Percentiles rank a stretch among this genome's conserved stretches.
phyloP scores from a whole-genome alignment of 2,797 vertebrate species.

The Eremophila alpestris region DNA sequence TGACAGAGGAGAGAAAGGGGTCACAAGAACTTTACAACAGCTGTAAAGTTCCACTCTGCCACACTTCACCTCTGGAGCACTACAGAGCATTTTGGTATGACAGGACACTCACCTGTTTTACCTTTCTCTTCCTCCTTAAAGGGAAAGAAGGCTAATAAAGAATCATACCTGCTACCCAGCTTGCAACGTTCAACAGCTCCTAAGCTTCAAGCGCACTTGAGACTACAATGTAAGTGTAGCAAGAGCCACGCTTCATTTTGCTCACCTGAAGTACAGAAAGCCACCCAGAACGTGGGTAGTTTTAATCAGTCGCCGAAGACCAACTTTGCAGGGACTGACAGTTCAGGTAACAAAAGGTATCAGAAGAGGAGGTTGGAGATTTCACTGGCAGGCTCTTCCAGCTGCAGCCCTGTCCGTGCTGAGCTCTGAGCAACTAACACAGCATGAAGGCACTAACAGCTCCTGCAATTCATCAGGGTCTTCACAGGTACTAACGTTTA shows the following conservation, averaged over 20 bases:
- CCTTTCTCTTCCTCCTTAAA: neutral
- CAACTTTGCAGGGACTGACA: neutral
- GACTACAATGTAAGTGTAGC: fast-evolving
- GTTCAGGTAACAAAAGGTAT: neutral
- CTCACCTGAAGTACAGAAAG: neutral
- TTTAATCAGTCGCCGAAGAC: neutral
- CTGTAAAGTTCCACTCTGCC: neutral
- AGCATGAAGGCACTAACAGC: neutral
- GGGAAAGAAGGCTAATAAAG: neutral
- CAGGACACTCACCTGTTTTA: neutral
- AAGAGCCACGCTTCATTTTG: neutral
- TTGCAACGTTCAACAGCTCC: neutral
- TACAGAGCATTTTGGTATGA: neutral
- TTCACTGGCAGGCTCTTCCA: neutral
- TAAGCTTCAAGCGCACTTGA: neutral
- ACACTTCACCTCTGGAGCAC: neutral
- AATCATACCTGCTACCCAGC: neutral
- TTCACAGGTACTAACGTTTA: neutral
- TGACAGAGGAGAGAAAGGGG: neutral
- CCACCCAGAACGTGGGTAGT: fast-evolving
- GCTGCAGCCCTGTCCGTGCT: neutral
- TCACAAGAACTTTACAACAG: neutral
- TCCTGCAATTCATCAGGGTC: neutral
- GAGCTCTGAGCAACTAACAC: neutral
- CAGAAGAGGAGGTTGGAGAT: neutral